Base-by-base conservation (phyloP, 2,797 vertebrate species). In the Myotis pilosus region DNA sequence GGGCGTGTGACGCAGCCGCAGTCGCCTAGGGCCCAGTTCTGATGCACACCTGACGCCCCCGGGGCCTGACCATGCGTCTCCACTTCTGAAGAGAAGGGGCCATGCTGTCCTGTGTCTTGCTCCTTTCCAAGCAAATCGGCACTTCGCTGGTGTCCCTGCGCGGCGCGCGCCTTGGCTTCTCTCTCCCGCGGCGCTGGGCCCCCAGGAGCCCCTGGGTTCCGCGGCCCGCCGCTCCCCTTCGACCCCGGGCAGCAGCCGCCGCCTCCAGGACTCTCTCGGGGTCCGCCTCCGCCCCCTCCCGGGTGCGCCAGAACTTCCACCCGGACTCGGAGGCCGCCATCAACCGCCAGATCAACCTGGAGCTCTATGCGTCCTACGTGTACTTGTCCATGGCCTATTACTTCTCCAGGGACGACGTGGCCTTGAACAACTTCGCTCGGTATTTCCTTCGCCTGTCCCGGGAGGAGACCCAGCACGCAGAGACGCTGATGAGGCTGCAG, bases 361-460 rank as follows among this genome's bases (percentile, higher is more conserved):
- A 99, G 98, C 97, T 99, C 96, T 98, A 99, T 0, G 99, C 99
- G 22, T 99, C 99, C 86, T 99, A 99, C 0, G 99, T 99, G 96
- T 99, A 99, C 98, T 88, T 99, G 96, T 99, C 99, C 20, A 99
- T 99, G 99, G 97, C 98, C 0, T 99, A 98, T 96, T 99, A 99
- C 97, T 99, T 99, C 88, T 99, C 99, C 97, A 98, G 99, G 53
- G 99, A 99, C 44, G 99, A 99, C 90, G 98, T 99, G 98, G 99
- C 99, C 69, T 98, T 99, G 96, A 97, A 98, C 95, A 99, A 99
- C 98, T 99, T 99, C 97, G 98, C 99, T 64, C 98, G 99, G 96
- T 99, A 99, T 89, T 99, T 99, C 97, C 98, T 97, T 78, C 94
- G 98, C 71, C 99, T 99, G 97, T 99, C 99, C 0, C 98, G 98